Base-by-base conservation (phyloP, 1,140 invertebrate genomes). In the Hyphantria cunea region DNA sequence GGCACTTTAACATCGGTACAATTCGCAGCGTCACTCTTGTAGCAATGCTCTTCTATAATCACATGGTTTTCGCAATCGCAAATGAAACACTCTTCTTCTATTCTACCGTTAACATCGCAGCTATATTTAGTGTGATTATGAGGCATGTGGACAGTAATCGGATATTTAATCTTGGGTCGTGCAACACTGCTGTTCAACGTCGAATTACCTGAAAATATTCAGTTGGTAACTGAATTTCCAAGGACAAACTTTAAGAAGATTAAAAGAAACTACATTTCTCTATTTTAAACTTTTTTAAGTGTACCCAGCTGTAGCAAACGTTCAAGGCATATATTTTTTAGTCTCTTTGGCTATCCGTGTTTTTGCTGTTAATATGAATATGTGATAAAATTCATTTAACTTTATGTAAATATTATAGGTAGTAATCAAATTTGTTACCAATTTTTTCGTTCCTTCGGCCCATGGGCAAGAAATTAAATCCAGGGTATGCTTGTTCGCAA, bases 41-140 rank as follows among this genome's bases (percentile, higher is more conserved):
- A 89, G 54, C 86, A 89, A 34, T 85, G 84, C 44, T 89, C 86
- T 48, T 78, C 68, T 41, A 85, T 73, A 2, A 86, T n/a, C 6
- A 68, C 37, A 6, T 64, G 33, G 0, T 60, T 50, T 0, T 77
- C 74, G 48, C 86, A 89, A 15, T 84, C 68, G 32, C 86, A 89
- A 0, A 86, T 71, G 49, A 71, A 85, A 47, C 86, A 89, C 9
- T 74, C 62, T 48, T 89, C 82, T 13, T 54, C 65, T 2, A 81
- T 41, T 17, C 52, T 64, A 0, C 79, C 81, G 4, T 60, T 17
- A 17, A 72, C 58, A 0, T 71, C 41, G 64, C 86, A 89, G 25
- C 58, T 54, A 44, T 81, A 74, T 12, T 54, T 70, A 0, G 84
- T 86, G 48, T 85, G 82, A 0, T 73, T 55, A 37, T 82, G 80